These are phyloP conservation scores for Nomia melanderi DNA, from an alignment of 1,140 invertebrate genomes.

Conservation along the genomic window DNA sequence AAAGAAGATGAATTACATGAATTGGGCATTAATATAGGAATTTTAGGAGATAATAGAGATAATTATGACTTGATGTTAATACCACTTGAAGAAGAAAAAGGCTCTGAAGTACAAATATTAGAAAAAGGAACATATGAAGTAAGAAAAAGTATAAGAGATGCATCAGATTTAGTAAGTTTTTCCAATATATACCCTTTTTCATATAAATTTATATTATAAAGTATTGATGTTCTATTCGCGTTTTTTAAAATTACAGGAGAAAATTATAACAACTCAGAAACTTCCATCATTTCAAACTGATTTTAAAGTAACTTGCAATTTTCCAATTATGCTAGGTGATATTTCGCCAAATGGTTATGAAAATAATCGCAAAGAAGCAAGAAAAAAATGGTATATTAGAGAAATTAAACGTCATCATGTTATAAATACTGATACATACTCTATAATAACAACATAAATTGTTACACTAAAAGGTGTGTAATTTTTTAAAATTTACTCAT, in stretches of 20 bases:
- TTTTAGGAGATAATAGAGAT: slow-evolving; percentile 68
- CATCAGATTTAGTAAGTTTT: slow-evolving; percentile 10
- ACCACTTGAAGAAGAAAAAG: slow-evolving; percentile 32
- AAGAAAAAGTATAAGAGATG: slow-evolving; percentile 2
- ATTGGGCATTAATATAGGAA: slow-evolving; percentile 73
- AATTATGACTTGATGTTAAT: slow-evolving; percentile 72
- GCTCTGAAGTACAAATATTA: not conserved
- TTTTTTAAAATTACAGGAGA: slow-evolving; percentile 33
- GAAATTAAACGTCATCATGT: slow-evolving; percentile 55
- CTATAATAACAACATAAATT: slow-evolving; percentile 39
- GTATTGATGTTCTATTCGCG: not conserved
- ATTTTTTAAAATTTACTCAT: too few species aligned
- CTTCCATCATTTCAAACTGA: slow-evolving; percentile 62
- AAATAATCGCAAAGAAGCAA: slow-evolving; percentile 51
- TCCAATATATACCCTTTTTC: not conserved
- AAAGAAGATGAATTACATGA: slow-evolving; percentile 66
- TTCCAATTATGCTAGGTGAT: slow-evolving; percentile 37
- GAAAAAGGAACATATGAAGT: slow-evolving; percentile 11
- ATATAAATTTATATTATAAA: not conserved
- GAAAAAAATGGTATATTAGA: slow-evolving; percentile 70
- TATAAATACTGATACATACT: slow-evolving; percentile 53
- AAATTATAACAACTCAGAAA: slow-evolving; percentile 17
- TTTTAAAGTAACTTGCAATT: slow-evolving; percentile 44
- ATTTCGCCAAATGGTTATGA: slow-evolving; percentile 39
- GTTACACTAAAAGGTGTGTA: too few species aligned